Evolutionary conservation across 2,888 invertebrate species (phyloP), one percentile per base, ranked within the genome.

Genomic region (Caenorhabditis sulstoni): DNA sequence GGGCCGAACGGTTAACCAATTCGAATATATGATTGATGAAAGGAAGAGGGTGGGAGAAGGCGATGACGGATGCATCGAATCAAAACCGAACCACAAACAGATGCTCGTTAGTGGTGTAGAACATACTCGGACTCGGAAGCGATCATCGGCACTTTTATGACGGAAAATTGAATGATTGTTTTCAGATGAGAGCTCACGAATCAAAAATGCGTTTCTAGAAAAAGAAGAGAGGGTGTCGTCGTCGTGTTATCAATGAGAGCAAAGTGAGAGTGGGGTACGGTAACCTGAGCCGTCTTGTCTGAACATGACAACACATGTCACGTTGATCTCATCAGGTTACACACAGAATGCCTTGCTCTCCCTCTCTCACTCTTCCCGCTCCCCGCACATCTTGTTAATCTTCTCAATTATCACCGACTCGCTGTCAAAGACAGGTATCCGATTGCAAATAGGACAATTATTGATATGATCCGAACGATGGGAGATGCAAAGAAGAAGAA

Each of bases 291-390:
- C 64, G 18, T 52, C 68, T 73, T 73, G 79, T 73, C 67, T 73
- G 73, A 79, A 79, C 73, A 74, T 79, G 73, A 73, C 67, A 79
- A 74, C 79, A 79, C 61, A 79, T 79, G 79, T 79, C 79, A 67
- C 61, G 49, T 71, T 62, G 59, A 64, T 68, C 58, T 77, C 77
- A 59, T 73, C 73, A 57, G 57, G 57, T 79, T 79, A 73, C 79
- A 79, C 77, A 47, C 47, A 47, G 29, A 29, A 29, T n/a, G 29
- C 29, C 29, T 47, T 44, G n/a, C n/a, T n/a, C n/a, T n/a, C n/a
- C n/a, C n/a, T n/a, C n/a, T n/a, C n/a, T n/a, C n/a, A n/a, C n/a
- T 45, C 39, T 76, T 57, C 41, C 29, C 45, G 52, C 52, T 47
- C n/a, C 22, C 73, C 73, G 64, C 64, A 64, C 65, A 67, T 67